phyloP scores from a whole-genome alignment of 2,797 vertebrate species.

The Tenualosa ilisha region DNA sequence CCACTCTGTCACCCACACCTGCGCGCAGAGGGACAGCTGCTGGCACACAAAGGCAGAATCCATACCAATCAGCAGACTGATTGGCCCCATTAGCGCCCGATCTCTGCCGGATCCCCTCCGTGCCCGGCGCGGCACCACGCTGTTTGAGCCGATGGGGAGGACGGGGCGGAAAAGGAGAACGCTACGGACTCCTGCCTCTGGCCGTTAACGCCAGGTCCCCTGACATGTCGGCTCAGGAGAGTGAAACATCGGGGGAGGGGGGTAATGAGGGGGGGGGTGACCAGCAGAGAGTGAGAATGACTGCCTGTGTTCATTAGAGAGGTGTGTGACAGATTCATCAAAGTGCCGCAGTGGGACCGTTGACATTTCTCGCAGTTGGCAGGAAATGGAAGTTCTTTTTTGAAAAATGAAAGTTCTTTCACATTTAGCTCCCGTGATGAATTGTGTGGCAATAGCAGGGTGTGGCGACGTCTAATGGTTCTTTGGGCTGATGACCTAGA shows the following conservation, averaged over 20 bases:
- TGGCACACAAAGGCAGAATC: conserved; percentile 61
- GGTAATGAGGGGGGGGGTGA: neutral
- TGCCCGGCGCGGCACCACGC: neutral
- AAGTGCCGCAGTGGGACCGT: neutral
- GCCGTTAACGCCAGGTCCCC: neutral
- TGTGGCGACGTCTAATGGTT: neutral
- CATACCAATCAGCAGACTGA: conserved; percentile 68
- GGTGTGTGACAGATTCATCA: neutral
- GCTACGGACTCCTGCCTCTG: neutral
- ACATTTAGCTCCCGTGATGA: neutral
- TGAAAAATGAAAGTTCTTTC: neutral
- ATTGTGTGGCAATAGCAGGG: neutral
- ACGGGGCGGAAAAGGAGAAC: neutral
- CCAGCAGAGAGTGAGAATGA: neutral
- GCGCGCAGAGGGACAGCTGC: conserved; percentile 54
- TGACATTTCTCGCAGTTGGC: neutral
- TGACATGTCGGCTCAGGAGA: neutral
- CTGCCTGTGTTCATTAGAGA: neutral
- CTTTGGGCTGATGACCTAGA: conserved; percentile 15
- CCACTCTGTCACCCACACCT: neutral
- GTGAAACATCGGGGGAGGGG: neutral
- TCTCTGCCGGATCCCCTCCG: neutral
- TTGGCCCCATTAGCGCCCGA: conserved; percentile 48
- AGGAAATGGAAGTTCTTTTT: neutral
- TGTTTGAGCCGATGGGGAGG: neutral